These are phyloP conservation scores for Sepioteuthis lessoniana DNA, from an alignment of 2,888 invertebrate species.

Conservation along the genomic window DNA sequence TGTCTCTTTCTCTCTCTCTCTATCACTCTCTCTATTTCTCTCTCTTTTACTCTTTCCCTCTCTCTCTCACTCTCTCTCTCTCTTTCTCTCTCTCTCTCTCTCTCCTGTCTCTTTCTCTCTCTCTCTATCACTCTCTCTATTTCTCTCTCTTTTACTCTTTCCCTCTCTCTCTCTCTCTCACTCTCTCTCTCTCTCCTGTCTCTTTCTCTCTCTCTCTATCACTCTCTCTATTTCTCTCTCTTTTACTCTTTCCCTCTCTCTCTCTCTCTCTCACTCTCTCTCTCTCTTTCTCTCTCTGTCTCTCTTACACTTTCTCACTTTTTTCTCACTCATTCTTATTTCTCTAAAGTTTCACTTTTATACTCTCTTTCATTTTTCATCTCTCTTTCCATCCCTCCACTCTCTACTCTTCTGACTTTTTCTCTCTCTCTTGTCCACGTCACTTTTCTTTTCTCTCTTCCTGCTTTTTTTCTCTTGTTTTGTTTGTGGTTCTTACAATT, in stretches of 20 bases:
- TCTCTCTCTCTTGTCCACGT: no score
- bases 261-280: neutral
- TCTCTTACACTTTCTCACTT: no score
- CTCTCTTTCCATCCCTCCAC: neutral
- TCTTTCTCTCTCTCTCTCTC: neutral
- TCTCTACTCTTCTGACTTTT: neutral
- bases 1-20: neutral
- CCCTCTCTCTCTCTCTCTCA: no score
- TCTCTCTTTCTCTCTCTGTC: neutral
- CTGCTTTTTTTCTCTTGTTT: neutral
- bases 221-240: no score
- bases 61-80: no score
- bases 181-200: neutral
- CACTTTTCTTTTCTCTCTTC: neutral
- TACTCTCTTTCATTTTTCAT: neutral
- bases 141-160: neutral
- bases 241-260: neutral
- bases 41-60: neutral
- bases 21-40: no score
- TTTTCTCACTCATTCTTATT: neutral
- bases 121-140: no score
- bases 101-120: neutral
- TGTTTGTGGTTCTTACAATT: neutral
- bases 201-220: no score
- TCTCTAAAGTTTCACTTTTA: neutral